Percentiles rank a stretch among this genome's conserved stretches.
Conservation (phyloP, 2,113 vertebrate genomes). For the Microcebus jonahi region DNA sequence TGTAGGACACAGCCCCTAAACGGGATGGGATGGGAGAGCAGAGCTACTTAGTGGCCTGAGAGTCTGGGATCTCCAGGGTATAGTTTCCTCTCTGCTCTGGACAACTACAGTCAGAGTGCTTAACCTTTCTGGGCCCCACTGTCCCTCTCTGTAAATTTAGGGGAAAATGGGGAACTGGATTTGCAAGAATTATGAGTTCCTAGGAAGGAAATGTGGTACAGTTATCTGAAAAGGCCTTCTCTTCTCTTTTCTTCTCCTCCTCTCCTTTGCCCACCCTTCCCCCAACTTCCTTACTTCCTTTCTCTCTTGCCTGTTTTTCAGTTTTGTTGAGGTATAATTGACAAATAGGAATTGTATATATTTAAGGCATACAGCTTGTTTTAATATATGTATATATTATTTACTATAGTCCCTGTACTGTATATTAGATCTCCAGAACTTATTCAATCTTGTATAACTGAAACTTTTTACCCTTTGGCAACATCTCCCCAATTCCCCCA, state of each 20-base stretch:
- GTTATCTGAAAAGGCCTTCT: neutral
- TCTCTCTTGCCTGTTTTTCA: neutral
- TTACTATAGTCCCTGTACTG: neutral
- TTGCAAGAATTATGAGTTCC: neutral
- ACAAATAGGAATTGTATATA: neutral
- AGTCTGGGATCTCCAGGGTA: neutral
- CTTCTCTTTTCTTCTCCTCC: neutral
- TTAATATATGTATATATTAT: neutral
- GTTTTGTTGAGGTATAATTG: neutral
- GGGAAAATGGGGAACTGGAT: neutral
- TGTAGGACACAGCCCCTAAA: no score
- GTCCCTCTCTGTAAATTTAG: neutral
- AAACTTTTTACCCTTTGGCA: neutral
- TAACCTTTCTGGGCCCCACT: neutral
- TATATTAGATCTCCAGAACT: neutral
- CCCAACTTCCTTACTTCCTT: no score
- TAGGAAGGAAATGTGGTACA: neutral
- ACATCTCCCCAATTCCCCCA: neutral
- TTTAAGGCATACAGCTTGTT: neutral
- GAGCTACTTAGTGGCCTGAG: neutral
- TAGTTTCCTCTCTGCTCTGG: neutral
- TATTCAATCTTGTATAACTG: neutral
- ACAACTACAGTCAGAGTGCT: neutral
- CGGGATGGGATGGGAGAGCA: neutral
- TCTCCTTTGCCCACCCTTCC: no score